phyloP scores from a whole-genome alignment of 2,797 vertebrate species.

The Euthynnus affinis region DNA sequence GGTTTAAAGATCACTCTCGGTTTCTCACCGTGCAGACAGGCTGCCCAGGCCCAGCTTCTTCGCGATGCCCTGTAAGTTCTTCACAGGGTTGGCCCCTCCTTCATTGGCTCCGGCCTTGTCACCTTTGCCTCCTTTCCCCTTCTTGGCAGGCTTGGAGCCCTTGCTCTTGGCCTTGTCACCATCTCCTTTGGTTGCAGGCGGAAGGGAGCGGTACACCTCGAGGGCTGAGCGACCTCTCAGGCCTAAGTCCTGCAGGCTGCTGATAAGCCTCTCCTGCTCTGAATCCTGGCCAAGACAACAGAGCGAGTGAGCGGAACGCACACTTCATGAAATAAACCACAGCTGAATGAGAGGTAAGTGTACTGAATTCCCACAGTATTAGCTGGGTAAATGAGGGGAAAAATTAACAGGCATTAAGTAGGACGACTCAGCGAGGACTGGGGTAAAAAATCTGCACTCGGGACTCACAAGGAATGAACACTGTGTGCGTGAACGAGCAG shows the following conservation, averaged over 20 bases:
- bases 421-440: no score
- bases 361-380: no score
- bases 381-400: no score
- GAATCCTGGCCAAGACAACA: conserved; percentile 73
- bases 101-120: conserved; percentile 66
- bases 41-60: conserved; percentile 91
- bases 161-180: conserved; percentile 89
- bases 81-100: conserved; percentile 89
- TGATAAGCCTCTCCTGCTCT: conserved; percentile 88
- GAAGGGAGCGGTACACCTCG: conserved; percentile 91
- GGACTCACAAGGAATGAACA: no score
- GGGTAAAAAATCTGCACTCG: no score
- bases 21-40: conserved; percentile 91
- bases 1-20: neutral
- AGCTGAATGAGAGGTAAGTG: conserved; percentile 3
- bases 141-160: conserved; percentile 84
- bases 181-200: conserved; percentile 82
- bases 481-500: no score
- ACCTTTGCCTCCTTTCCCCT: conserved; percentile 84
- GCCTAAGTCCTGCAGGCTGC: conserved; percentile 89
- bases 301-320: conserved; percentile 19
- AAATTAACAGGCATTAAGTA: no score
- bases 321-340: conserved; percentile 26
- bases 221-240: conserved; percentile 88
- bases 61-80: conserved; percentile 91